Base-by-base conservation (phyloP, 2,113 vertebrate genomes). In the Sialia sialis region DNA sequence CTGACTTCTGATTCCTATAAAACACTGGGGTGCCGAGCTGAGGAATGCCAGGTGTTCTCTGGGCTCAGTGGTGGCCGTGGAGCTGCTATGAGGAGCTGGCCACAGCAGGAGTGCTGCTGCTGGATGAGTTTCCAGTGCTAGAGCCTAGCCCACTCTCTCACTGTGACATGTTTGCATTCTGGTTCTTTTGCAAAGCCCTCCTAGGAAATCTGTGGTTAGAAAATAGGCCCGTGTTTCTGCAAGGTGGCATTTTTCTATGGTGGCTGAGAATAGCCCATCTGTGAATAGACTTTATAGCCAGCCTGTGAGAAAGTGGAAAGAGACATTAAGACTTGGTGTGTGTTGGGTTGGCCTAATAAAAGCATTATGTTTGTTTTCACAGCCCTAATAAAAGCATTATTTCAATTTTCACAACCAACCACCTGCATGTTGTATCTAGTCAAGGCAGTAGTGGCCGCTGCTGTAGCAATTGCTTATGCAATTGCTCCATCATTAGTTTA, bases 61-160 rank as follows among this genome's bases (percentile, higher is more conserved):
- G 14, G 49, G 6, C 29, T 10, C 3, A 0, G 34, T 3, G 2
- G 32, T 0, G 0, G 29, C 25, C 0, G 0, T 0, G 0, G 13
- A n/a, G 59, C 27, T 25, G 59, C 43, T 10, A 13, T 13, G 6
- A 59, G 87, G 66, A 95, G 69, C 73, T 95, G 82, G 69, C 84
- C 73, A 58, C 6, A 1, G 58, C 6, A 6, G 26, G 15, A 15
- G 84, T 85, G 84, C 72, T 93, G 88, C 36, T 58, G 55, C 52
- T 58, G 26, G 32, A 7, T 0, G 4, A n/a, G 17, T 32, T 76
- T 18, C 17, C 26, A 12, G 1, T 54, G 26, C 25, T 43, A 58
- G 68, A 76, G 46, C 11, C n/a, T 48, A n/a, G 36, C 73, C 70
- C 36, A 22, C 26, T 44, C 18, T 67, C 13, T 55, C 46, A 49